Base-by-base conservation (phyloP, 2,797 vertebrate genomes). In the Hoplostethus mediterraneus region DNA sequence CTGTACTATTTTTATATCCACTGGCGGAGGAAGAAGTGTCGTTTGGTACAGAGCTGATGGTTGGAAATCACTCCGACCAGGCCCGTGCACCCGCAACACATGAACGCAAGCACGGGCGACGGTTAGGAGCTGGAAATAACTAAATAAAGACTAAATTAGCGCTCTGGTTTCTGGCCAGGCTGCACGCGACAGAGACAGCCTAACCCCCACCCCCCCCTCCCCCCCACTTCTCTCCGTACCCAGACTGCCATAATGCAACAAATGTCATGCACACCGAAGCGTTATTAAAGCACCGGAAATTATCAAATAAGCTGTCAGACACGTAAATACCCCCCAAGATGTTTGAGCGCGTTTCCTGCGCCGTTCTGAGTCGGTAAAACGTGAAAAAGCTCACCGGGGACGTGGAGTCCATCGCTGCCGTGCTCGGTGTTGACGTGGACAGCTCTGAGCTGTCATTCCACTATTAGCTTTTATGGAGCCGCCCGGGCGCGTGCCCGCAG, bases 381-480 rank as follows among this genome's bases (percentile, higher is more conserved):
- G 65, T 56, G 68, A 21, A 21, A 21, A 64, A 17, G 38, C 94
- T 90, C 90, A 95, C 95, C 95, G 87, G 90, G 90, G 93, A 89
- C 82, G 83, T 38, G 86, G 91, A 92, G 83, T 95, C 94, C 94
- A 95, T 95, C 84, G 85, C 89, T 86, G 86, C 82, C 25, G 81
- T 38, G 73, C 80, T 84, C 83, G 73, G 90, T 95, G 95, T 95
- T 94, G 95, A 95, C 95, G 95, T 95, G 95, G 95, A 95, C 94
- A 93, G 91, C 75, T 85, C 90, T 91, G 90, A 94, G 93, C 94
- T 95, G 95, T 95, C 95, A 95, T 91, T 87, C 87, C 60, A 81
- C 14, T 40, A 8, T 40, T 6, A 40, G 38, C 38, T 40, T 69
- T 61, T 71, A 68, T 71, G 65, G 67, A 81, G 75, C 67, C 71